Conservation (phyloP, 2,888 invertebrate genomes). For the Pheosia tremula region DNA sequence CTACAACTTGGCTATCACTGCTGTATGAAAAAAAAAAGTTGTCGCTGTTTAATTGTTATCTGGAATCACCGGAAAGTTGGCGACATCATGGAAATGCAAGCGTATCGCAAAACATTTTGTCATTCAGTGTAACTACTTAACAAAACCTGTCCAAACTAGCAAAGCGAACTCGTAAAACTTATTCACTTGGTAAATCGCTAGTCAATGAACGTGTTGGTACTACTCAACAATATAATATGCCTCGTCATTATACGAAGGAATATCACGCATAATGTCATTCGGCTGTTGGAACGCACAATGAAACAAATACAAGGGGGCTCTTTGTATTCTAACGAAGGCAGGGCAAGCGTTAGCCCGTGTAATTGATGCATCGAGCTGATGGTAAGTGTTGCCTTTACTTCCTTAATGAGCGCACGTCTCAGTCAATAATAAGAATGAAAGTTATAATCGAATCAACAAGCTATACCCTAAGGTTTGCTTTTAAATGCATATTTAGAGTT, state of each 20-base stretch:
- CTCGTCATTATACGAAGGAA: conserved; percentile 51
- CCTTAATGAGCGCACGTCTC: conserved; percentile 26
- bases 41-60: too few species aligned
- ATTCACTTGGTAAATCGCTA: conserved; percentile 27
- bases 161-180: conserved; percentile 14
- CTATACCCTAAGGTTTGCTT: background rate
- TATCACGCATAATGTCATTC: conserved; percentile 49
- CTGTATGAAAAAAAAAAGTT: too few species aligned
- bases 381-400: conserved; percentile 26
- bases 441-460: conserved; percentile 10
- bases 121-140: background rate
- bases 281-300: conserved; percentile 53
- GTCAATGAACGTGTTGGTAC: conserved; percentile 27
- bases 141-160: conserved; percentile 7
- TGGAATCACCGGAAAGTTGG: too few species aligned
- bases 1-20: too few species aligned
- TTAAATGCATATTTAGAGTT: background rate
- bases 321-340: conserved; percentile 74
- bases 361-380: conserved; percentile 59
- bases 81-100: background rate
- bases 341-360: conserved; percentile 65
- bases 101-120: background rate
- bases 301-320: conserved; percentile 54
- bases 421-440: conserved; percentile 28
- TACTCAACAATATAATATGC: conserved; percentile 56